These are phyloP conservation scores for Phyllotis vaccarum DNA, from an alignment of 2,797 vertebrate species.

Conservation along the genomic window DNA sequence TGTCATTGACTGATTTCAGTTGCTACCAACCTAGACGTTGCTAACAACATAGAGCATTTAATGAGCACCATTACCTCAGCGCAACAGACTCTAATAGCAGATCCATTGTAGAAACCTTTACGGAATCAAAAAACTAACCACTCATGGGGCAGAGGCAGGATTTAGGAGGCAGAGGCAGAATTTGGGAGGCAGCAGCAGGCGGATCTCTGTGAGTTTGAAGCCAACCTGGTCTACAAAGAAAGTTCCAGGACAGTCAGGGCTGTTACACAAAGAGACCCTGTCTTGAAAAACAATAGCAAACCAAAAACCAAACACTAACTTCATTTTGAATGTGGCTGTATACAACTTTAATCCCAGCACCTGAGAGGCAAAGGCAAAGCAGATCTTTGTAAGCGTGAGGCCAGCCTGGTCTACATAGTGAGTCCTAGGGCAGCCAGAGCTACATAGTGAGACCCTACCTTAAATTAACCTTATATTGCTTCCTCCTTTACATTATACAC, in stretches of 20 bases:
- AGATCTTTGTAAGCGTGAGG: background rate
- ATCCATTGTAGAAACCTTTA: background rate
- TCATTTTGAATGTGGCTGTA: background rate
- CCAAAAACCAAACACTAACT: background rate
- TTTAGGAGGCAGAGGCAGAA: background rate
- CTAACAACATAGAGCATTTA: background rate
- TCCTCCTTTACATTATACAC: background rate
- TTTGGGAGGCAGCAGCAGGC: background rate
- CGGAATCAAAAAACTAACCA: background rate
- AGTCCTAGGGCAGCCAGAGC: background rate
- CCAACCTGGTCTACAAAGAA: background rate
- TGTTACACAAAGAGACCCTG: background rate
- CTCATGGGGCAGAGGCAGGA: background rate
- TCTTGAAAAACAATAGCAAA: background rate
- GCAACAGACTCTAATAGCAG: background rate
- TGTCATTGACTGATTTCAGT: constrained; percentile 22
- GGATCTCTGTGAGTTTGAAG: background rate
- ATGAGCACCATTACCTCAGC: background rate
- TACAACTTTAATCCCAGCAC: background rate
- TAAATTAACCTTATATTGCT: constrained; percentile 4
- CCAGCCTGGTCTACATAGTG: background rate
- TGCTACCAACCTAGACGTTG: constrained; percentile 3
- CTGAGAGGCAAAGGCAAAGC: background rate
- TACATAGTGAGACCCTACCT: background rate
- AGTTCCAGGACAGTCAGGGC: background rate